Conservation (phyloP, 2,888 invertebrate genomes). For the Dione vanillae region DNA sequence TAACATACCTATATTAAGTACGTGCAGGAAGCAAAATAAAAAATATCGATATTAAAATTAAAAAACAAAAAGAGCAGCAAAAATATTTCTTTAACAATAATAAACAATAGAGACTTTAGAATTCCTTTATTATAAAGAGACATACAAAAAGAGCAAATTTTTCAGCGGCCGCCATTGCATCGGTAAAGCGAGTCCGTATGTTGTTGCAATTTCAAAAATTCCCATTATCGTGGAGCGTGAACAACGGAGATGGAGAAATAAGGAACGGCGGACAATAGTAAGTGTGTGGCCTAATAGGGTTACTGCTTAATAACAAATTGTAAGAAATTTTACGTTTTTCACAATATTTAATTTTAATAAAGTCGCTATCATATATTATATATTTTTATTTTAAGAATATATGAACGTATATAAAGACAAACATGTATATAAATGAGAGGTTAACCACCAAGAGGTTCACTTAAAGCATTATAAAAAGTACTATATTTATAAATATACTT, state of each 20-base stretch:
- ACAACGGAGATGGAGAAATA: conserved; percentile 77
- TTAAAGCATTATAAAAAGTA: too few species aligned
- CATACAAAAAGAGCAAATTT: conserved; percentile 65
- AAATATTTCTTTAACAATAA: conserved; percentile 21
- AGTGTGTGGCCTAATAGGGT: conserved; percentile 40
- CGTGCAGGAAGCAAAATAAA: too few species aligned
- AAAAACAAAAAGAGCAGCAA: neutral
- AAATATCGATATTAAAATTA: neutral
- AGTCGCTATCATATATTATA: too few species aligned
- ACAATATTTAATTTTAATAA: too few species aligned
- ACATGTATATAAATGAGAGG: too few species aligned
- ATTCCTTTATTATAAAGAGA: conserved; percentile 58
- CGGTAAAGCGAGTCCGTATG: conserved; percentile 68
- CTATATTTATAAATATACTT: too few species aligned
- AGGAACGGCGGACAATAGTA: conserved; percentile 73
- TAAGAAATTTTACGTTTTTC: neutral
- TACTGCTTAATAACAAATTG: conserved; percentile 25
- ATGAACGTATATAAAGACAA: too few species aligned
- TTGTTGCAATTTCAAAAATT: conserved; percentile 83
- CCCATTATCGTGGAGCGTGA: conserved; percentile 77
- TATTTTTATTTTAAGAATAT: too few species aligned
- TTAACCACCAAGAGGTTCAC: too few species aligned
- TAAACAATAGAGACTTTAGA: conserved; percentile 48
- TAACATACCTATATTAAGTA: too few species aligned
- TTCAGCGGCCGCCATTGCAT: conserved; percentile 62